Evolutionary conservation across 2,797 vertebrate species (phyloP).

Genomic region (Ataeniobius toweri): DNA sequence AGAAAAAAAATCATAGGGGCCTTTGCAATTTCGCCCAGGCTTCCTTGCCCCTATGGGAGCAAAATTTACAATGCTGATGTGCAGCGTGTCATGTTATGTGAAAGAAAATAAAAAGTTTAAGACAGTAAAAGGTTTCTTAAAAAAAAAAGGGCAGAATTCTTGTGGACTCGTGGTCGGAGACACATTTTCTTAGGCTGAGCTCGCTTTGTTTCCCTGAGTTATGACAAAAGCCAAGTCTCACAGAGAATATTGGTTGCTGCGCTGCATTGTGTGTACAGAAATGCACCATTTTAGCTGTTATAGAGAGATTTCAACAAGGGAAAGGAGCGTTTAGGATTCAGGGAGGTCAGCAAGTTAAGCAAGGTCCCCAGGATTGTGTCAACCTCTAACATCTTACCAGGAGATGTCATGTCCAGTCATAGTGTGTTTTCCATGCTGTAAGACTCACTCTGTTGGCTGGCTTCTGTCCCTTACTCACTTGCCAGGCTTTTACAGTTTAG

Average conservation of each 20-base stretch:
- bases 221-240: constrained; percentile 71
- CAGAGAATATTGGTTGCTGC: constrained; percentile 73
- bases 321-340: constrained; percentile 62
- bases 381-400: constrained; percentile 25
- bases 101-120: constrained; percentile 45
- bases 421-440: neutral
- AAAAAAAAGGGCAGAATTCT: constrained; percentile 41
- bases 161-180: constrained; percentile 70
- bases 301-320: constrained; percentile 29
- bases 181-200: constrained; percentile 68
- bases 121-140: constrained; percentile 46
- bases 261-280: constrained; percentile 72
- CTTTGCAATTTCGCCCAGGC: constrained; percentile 67
- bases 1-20: constrained; percentile 9
- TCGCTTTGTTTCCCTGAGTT: constrained; percentile 70
- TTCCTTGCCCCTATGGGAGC: constrained; percentile 66
- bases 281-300: constrained; percentile 73
- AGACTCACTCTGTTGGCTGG: neutral
- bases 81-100: constrained; percentile 57
- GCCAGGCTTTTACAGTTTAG: neutral
- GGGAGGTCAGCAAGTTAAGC: constrained; percentile 64
- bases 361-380: constrained; percentile 56
- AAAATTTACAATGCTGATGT: constrained; percentile 74
- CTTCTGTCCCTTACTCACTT: neutral
- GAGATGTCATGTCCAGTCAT: neutral